phyloP scores from a whole-genome alignment of 2,113 vertebrate genomes.

The Mesocricetus auratus region DNA sequence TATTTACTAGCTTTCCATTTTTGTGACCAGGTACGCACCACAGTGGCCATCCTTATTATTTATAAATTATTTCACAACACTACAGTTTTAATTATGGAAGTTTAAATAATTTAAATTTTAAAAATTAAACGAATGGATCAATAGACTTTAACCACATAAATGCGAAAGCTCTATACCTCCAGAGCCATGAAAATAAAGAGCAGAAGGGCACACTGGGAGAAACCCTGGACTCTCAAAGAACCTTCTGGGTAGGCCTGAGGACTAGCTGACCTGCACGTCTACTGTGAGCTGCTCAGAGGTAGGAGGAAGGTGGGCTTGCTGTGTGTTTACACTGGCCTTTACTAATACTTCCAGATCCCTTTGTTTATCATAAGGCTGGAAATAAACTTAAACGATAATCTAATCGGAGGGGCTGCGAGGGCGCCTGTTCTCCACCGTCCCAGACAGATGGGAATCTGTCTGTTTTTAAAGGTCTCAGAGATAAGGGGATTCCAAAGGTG shows the following conservation, averaged over 20 bases:
- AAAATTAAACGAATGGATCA: neutral
- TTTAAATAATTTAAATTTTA: neutral
- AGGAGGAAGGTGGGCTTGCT: neutral
- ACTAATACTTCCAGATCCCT: constrained; percentile 56
- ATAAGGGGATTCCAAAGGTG: constrained; percentile 78
- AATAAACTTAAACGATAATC: constrained; percentile 70
- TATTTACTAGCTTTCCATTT: neutral
- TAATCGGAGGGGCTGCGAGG: constrained; percentile 76
- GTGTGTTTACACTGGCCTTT: constrained; percentile 58
- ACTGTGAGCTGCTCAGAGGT: neutral
- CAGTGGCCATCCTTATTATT: neutral
- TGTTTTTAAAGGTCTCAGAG: constrained; percentile 75
- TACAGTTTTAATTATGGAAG: constrained; percentile 1
- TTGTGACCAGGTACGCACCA: neutral
- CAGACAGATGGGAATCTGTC: constrained; percentile 68
- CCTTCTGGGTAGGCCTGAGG: neutral
- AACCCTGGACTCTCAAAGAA: neutral
- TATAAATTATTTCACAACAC: constrained; percentile 36
- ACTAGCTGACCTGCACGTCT: neutral
- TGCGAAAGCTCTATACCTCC: neutral
- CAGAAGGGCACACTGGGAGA: neutral
- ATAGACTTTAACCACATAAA: neutral
- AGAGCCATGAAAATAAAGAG: neutral
- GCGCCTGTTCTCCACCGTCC: constrained; percentile 57
- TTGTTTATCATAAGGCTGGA: constrained; percentile 70